These are phyloP conservation scores for Cylas formicarius DNA, from an alignment of 1,140 invertebrate genomes.

Conservation along the genomic window DNA sequence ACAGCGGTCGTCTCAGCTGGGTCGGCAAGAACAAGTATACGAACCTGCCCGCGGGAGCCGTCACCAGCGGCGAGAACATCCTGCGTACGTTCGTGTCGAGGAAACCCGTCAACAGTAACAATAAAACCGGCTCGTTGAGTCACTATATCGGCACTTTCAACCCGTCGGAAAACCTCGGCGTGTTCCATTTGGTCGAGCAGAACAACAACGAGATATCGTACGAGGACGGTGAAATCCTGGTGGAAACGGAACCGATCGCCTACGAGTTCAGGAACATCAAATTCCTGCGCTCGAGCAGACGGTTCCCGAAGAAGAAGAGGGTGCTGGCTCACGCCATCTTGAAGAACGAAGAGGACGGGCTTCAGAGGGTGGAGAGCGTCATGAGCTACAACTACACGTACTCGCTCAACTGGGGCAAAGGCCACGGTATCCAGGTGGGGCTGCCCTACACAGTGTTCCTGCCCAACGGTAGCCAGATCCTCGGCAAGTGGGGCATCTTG, in stretches of 20 bases:
- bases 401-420: constrained; percentile 67
- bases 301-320: constrained; percentile 46
- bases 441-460: constrained; percentile 61
- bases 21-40: constrained; percentile 60
- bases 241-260: constrained; percentile 66
- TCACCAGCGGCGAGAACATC: constrained; percentile 49
- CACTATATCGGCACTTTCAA: constrained; percentile 63
- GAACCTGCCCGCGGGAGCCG: constrained; percentile 54
- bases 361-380: constrained; percentile 56
- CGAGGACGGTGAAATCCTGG: constrained; percentile 63
- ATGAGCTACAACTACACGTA: constrained; percentile 63
- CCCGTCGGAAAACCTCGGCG: constrained; percentile 54
- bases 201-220: constrained; percentile 49
- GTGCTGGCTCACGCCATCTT: constrained; percentile 55
- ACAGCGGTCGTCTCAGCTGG: constrained; percentile 67
- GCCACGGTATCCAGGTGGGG: constrained; percentile 65
- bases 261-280: constrained; percentile 65
- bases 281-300: constrained; percentile 51
- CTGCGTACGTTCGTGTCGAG: constrained; percentile 47
- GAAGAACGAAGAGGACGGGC: constrained; percentile 49
- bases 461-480: constrained; percentile 50
- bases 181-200: constrained; percentile 58
- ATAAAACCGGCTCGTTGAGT: constrained; percentile 43
- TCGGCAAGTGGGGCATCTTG: constrained; percentile 62
- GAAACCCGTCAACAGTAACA: constrained; percentile 38